Conservation (phyloP, 2,888 invertebrate species). For the Drosophila robusta region DNA sequence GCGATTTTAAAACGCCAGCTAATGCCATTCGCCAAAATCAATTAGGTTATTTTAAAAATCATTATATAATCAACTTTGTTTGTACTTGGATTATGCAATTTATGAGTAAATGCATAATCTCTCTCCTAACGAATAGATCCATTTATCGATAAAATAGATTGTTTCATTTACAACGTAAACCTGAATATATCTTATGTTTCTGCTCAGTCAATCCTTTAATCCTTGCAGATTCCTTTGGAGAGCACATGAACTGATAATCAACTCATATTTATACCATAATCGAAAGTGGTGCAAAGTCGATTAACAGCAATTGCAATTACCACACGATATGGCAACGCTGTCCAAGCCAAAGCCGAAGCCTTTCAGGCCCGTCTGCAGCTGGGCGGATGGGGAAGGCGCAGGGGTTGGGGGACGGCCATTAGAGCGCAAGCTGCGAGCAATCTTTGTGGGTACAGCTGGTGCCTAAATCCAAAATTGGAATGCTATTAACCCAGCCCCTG, state of each 20-base stretch:
- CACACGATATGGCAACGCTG: slow-evolving; percentile 2
- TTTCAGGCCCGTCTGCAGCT: neutral
- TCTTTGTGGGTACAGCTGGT: slow-evolving; percentile 17
- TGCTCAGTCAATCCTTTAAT: no score
- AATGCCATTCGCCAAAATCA: neutral
- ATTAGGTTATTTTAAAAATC: no score
- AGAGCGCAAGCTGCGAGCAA: slow-evolving; percentile 8
- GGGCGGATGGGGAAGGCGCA: no score
- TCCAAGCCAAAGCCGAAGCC: neutral
- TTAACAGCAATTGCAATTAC: neutral
- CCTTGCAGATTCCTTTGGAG: no score
- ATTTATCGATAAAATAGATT: neutral
- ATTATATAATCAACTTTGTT: no score
- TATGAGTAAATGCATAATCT: no score
- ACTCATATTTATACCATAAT: neutral
- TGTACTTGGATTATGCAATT: no score
- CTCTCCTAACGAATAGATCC: no score
- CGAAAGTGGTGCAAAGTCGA: slow-evolving; percentile 9
- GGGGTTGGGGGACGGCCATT: slow-evolving; percentile 6
- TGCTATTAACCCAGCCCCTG: slow-evolving; percentile 46
- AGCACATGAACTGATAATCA: neutral
- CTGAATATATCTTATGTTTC: no score
- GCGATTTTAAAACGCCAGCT: no score
- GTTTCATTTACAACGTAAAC: no score
- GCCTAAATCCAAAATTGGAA: slow-evolving; percentile 45